Evolutionary conservation across 2,797 vertebrate genomes (phyloP).

Genomic region (Gouania willdenowi): DNA sequence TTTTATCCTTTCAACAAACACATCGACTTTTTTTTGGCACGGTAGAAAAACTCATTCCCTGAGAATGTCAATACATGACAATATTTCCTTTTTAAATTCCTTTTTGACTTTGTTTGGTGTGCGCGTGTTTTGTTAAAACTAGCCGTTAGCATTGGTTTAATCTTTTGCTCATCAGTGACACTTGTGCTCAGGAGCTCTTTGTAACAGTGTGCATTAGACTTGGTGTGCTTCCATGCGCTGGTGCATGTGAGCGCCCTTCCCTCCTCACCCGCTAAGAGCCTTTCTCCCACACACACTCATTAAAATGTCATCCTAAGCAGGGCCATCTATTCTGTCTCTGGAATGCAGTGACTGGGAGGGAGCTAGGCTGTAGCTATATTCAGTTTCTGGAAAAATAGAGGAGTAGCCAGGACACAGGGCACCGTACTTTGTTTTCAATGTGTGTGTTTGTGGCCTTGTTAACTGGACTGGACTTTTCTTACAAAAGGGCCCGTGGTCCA

Average conservation of each 20-base stretch:
- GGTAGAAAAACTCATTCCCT: background rate
- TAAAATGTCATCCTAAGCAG: conserved; percentile 64
- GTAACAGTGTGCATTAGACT: conserved; percentile 32
- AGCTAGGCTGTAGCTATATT: conserved; percentile 35
- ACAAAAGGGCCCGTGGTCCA: too few species aligned
- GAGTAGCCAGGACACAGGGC: conserved; percentile 3
- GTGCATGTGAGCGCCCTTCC: conserved; percentile 23
- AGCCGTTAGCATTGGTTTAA: background rate
- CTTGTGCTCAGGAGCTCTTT: conserved; percentile 44
- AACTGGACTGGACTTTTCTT: too few species aligned
- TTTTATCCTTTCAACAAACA: background rate
- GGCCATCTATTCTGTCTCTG: conserved; percentile 63
- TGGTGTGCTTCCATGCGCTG: conserved; percentile 17
- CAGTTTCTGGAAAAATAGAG: conserved; percentile 37
- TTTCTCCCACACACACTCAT: conserved; percentile 62
- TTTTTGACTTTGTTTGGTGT: too few species aligned
- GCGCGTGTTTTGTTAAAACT: too few species aligned
- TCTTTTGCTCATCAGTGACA: too few species aligned
- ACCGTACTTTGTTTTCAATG: conserved; percentile 5
- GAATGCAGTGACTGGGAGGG: conserved; percentile 54
- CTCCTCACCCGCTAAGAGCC: conserved; percentile 50
- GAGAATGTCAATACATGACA: conserved; percentile 10
- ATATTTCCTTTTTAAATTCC: background rate
- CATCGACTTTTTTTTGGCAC: background rate
- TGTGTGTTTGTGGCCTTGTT: too few species aligned